Evolutionary conservation across 2,797 vertebrate species (phyloP).

Genomic region (Vespertilio murinus): DNA sequence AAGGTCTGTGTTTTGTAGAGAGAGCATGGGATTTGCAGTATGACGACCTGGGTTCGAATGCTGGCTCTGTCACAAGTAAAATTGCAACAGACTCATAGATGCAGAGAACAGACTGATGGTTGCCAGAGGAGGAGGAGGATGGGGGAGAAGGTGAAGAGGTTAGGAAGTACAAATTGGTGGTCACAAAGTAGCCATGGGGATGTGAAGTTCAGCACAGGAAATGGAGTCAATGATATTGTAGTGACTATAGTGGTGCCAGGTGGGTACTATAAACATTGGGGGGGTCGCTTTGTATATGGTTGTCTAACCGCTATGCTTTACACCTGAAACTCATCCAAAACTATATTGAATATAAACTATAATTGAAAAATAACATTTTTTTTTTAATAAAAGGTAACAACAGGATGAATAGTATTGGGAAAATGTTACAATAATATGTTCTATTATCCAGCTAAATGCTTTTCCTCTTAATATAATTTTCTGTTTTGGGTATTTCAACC

Average conservation of each 20-base stretch:
- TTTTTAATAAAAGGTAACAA: neutral
- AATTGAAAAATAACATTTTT: neutral
- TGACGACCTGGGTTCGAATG: neutral
- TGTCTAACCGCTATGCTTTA: neutral
- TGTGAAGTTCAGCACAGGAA: neutral
- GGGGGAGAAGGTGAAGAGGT: neutral
- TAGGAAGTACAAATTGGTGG: too few species aligned
- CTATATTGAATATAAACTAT: neutral
- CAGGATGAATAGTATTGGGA: neutral
- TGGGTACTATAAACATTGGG: neutral
- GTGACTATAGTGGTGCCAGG: neutral
- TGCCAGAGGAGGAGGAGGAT: neutral
- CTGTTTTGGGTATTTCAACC: neutral
- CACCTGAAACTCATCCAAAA: neutral
- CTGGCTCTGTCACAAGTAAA: neutral
- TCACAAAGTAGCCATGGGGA: neutral
- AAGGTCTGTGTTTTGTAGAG: neutral
- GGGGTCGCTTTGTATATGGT: neutral
- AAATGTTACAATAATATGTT: neutral
- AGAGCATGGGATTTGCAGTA: neutral
- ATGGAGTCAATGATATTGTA: neutral
- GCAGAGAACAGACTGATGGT: neutral
- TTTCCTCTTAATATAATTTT: constrained; percentile 38
- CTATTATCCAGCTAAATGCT: neutral
- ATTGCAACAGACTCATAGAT: neutral